Evolutionary conservation across 2,797 vertebrate species (phyloP).

Genomic region (Cynopterus sphinx): DNA sequence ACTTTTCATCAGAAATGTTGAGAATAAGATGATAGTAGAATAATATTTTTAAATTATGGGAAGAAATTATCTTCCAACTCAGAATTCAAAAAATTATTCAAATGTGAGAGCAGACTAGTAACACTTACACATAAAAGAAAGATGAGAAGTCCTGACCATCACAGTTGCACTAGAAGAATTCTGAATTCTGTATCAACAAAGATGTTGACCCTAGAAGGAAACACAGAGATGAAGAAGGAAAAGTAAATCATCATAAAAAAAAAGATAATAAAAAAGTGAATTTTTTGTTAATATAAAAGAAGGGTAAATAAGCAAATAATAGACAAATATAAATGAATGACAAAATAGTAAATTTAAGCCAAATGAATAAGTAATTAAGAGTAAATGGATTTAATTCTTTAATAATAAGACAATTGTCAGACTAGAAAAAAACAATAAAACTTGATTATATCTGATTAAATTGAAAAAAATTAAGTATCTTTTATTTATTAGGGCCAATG

Average conservation of each 20-base stretch:
- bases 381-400: conserved; percentile 3
- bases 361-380: conserved; percentile 1
- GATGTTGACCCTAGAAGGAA: background rate
- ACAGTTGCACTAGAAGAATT: background rate
- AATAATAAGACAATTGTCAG: background rate
- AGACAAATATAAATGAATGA: background rate
- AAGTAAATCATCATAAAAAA: background rate
- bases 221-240: background rate
- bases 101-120: background rate
- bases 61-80: background rate
- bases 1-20: background rate
- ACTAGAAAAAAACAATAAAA: background rate
- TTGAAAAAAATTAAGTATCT: background rate
- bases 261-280: background rate
- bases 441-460: background rate
- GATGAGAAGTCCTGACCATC: background rate
- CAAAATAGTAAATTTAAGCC: background rate
- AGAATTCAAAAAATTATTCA: background rate
- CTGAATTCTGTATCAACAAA: background rate
- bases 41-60: background rate
- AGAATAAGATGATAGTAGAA: background rate
- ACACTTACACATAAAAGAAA: background rate
- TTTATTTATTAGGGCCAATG: background rate
- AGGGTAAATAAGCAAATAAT: background rate
- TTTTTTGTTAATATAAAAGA: background rate